Evolutionary conservation across 1,140 invertebrate species (phyloP), one percentile per base, ranked within the genome.

Genomic region (Achroia grisella): DNA sequence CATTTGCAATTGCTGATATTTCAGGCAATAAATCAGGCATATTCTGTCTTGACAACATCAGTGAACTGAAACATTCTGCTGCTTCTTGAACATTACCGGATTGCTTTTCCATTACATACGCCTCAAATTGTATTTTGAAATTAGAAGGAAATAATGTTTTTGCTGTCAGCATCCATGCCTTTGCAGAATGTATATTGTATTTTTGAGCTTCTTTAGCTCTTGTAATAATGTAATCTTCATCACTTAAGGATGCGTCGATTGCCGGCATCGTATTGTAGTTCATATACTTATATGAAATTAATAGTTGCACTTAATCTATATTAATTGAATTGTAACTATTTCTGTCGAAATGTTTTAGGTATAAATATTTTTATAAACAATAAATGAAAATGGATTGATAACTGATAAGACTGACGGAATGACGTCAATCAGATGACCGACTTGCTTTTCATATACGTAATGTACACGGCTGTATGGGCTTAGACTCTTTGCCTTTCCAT

Each of bases 101-200:
- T 48, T 91, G 86, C 73, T 95, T 95, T 66, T 95, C 93, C 60
- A 95, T 90, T 39, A 90, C 75, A 67, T 95, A 96, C 0, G 93
- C 93, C 87, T 95, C 93, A 79, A 94, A 94, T 81, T 96, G 94
- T 34, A 97, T 91, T 62, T 90, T 91, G 65, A 95, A 95, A 71
- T 94, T 95, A 27, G 92, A 89, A 0, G 95, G 94, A 88, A 92
- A 95, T 46, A 97, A 87, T 6, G 93, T 94, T 89, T 93, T 94
- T 0, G 95, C 95, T 6, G 94, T 96, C n/a, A 97, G 89, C 83
- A 96, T 91, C 95, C 95, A 97, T 12, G 94, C 92, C 88, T 96
- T 96, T 1, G 94, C 94, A 27, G 92, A 89, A 77, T 90, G 90
- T 48, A 92, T 90, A 79, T 96, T 93, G 27, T 71, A 84, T 44